Evolutionary conservation across 1,140 invertebrate genomes (phyloP), one percentile per base, ranked within the genome.

Genomic region (Dufourea novaeangliae): DNA sequence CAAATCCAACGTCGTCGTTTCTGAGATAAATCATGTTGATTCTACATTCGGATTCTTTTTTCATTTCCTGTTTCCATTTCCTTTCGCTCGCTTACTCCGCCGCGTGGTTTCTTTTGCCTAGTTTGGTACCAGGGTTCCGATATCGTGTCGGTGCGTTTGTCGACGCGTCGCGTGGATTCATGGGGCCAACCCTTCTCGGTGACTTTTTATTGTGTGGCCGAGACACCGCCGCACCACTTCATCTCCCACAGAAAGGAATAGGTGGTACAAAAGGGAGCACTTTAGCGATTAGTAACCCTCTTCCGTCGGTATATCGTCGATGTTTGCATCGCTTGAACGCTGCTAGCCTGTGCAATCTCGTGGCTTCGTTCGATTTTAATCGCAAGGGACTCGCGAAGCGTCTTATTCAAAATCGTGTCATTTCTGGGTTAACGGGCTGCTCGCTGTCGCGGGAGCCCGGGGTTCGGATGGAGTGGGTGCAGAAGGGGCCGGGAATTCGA

Each of bases 131-230:
- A 3, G 20, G 46, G 29, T 2, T 34, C 7, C n/a, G 22, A 29
- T 52, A 14, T 37, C 62, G 22, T 17, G 22, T 68, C 64, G 64
- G 57, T 57, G 56, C 63, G 39, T 44, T 46, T 59, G 64, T 74
- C 22, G 25, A 11, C 20, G 39, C 20, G 56, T 62, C 62, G 46
- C 27, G 12, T 39, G 50, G 52, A 59, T 76, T 69, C 73, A 59
- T n/a, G 25, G 37, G 27, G 10, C n/a, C 8, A 14, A n/a, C n/a
- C 50, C 50, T 7, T 8, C 20, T 69, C 12, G 46, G 34, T 50
- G 73, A 69, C 73, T 76, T 46, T 69, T 69, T 64, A 46, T 76
- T 68, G 64, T 25, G n/a, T 25, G 17, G 50, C 34, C 27, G 63
- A 75, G 64, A 75, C 37, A 27, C n/a, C 27, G 64, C 59, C 39